A percentile compares a stretch with the other conserved stretches of the same genome.
phyloP scores from a whole-genome alignment of 2,113 vertebrate genomes.

The Phyllopteryx taeniolatus region DNA sequence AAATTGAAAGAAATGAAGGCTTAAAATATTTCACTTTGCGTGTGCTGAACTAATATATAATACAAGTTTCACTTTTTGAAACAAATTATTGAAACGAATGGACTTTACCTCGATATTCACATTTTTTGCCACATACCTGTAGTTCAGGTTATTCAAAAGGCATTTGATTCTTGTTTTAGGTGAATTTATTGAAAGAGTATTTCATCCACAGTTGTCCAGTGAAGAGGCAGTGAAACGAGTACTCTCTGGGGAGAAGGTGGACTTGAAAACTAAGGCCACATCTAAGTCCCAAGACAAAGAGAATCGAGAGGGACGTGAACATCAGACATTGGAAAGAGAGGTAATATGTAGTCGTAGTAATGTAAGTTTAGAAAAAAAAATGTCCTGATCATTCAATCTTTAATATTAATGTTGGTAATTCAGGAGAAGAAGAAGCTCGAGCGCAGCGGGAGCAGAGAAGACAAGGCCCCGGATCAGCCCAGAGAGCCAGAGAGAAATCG shows the following conservation, averaged over 20 bases:
- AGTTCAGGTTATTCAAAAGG: not conserved
- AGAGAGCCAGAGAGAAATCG: slow-evolving; percentile 73
- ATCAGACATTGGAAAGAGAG: slow-evolving; percentile 68
- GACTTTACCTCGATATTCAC: no score
- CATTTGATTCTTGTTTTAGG: not conserved
- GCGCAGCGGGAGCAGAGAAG: slow-evolving; percentile 72
- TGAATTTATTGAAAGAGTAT: not conserved
- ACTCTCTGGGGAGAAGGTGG: slow-evolving; percentile 82
- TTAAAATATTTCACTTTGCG: no score
- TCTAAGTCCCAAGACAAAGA: slow-evolving; percentile 79
- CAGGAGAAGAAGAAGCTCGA: slow-evolving; percentile 81
- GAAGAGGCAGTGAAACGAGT: slow-evolving; percentile 89
- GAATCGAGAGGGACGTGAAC: slow-evolving; percentile 67
- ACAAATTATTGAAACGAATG: no score
- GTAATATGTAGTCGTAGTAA: slow-evolving; percentile 26
- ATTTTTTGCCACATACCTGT: not conserved
- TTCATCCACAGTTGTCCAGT: slow-evolving; percentile 79
- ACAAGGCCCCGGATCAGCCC: slow-evolving; percentile 71
- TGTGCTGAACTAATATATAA: no score
- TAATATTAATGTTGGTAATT: slow-evolving; percentile 8
- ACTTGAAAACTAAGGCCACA: slow-evolving; percentile 71
- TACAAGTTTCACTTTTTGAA: no score
- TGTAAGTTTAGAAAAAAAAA: not conserved
- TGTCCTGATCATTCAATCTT: not conserved
- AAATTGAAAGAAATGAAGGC: no score